phyloP scores from a whole-genome alignment of 2,113 vertebrate genomes.

The Microtus montanus region DNA sequence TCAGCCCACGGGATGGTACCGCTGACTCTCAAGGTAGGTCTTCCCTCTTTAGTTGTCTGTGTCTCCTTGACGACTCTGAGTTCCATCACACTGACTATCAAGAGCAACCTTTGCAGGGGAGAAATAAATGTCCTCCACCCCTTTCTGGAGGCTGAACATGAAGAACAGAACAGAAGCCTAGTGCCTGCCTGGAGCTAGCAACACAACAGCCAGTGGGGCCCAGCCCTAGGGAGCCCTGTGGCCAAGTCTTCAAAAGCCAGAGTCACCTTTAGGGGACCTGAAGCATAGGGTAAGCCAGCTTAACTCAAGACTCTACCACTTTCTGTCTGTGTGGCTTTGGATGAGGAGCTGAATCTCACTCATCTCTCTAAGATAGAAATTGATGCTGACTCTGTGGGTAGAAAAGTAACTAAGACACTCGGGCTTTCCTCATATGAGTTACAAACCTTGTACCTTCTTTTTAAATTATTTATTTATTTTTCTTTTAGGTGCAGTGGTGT shows the following conservation, averaged over 20 bases:
- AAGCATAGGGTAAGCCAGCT: background rate
- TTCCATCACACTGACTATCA: background rate
- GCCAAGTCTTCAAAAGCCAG: background rate
- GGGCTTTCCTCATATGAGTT: background rate
- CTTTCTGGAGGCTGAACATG: background rate
- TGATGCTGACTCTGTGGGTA: background rate
- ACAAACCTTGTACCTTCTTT: background rate
- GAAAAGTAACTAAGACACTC: background rate
- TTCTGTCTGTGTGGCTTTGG: background rate
- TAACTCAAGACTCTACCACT: background rate
- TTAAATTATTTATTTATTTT: background rate
- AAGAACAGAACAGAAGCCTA: constrained; percentile 19
- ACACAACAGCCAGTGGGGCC: background rate
- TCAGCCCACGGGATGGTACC: background rate
- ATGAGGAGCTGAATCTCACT: background rate
- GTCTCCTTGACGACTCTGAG: background rate
- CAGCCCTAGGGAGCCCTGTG: too few species aligned
- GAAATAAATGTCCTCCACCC: background rate
- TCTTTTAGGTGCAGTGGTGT: background rate
- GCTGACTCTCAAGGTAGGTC: too few species aligned
- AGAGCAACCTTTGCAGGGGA: background rate
- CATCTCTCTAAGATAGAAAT: background rate
- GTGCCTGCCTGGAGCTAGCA: background rate
- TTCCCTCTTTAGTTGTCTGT: background rate
- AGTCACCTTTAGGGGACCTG: background rate